Conservation (phyloP, 2,888 invertebrate species). For the Anagyrus pseudococci region DNA sequence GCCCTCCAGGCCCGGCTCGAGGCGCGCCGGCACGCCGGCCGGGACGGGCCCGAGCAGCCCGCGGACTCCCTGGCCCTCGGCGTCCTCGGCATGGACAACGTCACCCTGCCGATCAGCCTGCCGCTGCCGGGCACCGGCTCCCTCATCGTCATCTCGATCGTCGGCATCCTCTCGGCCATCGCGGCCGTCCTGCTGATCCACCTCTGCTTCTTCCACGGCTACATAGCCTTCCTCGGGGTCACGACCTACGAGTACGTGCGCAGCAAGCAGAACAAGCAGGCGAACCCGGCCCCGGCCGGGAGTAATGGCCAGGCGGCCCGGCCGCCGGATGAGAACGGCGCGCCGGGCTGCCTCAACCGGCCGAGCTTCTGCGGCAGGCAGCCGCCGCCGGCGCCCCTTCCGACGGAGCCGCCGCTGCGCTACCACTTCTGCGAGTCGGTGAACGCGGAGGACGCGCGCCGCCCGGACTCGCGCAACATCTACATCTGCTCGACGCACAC, state of each 20-base stretch:
- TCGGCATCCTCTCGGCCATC: slow-evolving; percentile 76
- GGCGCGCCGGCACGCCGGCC: too few relatives aligned
- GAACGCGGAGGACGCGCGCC: background rate
- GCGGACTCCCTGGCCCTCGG: slow-evolving; percentile 51
- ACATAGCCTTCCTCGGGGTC: slow-evolving; percentile 82
- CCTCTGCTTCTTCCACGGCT: slow-evolving; percentile 86
- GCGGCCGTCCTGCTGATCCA: slow-evolving; percentile 81
- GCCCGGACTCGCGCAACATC: slow-evolving; percentile 42
- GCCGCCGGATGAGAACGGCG: background rate
- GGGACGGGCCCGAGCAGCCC: slow-evolving; percentile 49
- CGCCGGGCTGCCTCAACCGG: background rate
- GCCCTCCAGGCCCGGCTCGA: slow-evolving; percentile 64
- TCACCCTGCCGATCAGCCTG: slow-evolving; percentile 46
- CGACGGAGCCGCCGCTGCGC: slow-evolving; percentile 25
- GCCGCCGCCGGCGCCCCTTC: slow-evolving; percentile 11
- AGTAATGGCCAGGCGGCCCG: background rate
- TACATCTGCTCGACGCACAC: slow-evolving; percentile 51
- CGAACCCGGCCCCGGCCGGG: slow-evolving; percentile 24
- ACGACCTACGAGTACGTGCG: slow-evolving; percentile 91
- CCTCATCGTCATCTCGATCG: slow-evolving; percentile 57
- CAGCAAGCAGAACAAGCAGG: slow-evolving; percentile 49
- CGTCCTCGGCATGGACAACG: slow-evolving; percentile 48
- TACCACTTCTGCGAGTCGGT: slow-evolving; percentile 51
- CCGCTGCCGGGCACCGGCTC: slow-evolving; percentile 61
- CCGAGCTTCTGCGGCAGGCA: background rate